phyloP scores from a whole-genome alignment of 1,140 invertebrate genomes.

The Diploscapter pachys region DNA sequence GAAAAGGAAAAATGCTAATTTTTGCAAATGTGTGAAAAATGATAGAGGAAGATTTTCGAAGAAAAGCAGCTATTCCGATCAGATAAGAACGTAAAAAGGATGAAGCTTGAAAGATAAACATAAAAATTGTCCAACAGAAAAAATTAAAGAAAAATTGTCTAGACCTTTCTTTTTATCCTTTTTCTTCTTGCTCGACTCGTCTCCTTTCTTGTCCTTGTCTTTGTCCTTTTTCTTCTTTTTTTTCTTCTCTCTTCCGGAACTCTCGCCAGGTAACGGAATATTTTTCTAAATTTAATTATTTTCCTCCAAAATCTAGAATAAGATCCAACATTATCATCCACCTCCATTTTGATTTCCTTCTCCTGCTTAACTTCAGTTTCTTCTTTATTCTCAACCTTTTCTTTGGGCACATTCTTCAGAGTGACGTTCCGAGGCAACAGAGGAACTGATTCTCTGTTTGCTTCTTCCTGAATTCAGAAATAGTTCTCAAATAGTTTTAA shows the following conservation, averaged over 20 bases:
- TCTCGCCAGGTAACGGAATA: too few relatives aligned
- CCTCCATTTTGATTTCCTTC: too few relatives aligned
- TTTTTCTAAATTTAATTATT: too few relatives aligned
- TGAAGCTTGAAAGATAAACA: background rate
- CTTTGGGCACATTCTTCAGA: background rate
- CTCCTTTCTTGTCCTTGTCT: background rate
- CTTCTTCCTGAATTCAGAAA: background rate
- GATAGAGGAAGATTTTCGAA: background rate
- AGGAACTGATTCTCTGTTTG: background rate
- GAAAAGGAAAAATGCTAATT: background rate
- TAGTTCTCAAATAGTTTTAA: background rate
- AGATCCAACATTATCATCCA: too few relatives aligned
- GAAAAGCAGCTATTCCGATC: background rate
- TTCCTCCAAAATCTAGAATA: too few relatives aligned
- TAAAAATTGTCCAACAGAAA: too few relatives aligned
- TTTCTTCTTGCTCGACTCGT: background rate
- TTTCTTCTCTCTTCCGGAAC: background rate
- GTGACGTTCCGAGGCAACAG: too few relatives aligned
- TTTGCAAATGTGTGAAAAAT: background rate
- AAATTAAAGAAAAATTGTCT: background rate
- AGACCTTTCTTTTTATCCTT: conserved; percentile 6
- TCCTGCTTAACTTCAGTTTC: background rate
- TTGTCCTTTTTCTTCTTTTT: background rate
- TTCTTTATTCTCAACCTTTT: background rate
- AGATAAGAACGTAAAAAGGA: background rate